Conservation (phyloP, 2,888 invertebrate genomes). For the Archips crataeganus region DNA sequence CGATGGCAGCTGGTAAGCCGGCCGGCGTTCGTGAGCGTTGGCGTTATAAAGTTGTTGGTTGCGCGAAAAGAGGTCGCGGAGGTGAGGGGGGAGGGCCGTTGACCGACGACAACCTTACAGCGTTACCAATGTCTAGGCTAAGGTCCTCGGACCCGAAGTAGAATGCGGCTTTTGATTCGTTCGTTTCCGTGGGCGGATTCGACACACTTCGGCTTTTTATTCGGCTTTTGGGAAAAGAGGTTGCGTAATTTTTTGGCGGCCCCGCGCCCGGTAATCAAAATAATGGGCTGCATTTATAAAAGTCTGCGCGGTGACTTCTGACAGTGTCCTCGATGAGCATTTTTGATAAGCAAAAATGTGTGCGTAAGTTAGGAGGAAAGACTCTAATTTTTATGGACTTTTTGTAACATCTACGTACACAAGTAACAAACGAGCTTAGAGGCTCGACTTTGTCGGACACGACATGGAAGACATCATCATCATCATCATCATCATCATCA, state of each 20-base stretch:
- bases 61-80: conserved; percentile 72
- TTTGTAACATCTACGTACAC: neutral
- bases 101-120: conserved; percentile 79
- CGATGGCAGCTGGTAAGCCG: conserved; percentile 54
- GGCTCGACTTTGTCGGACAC: too few relatives aligned
- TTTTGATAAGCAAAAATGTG: neutral
- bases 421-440: too few relatives aligned
- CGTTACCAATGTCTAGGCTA: conserved; percentile 80
- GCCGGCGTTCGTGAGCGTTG: conserved; percentile 55
- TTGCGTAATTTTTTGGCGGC: conserved; percentile 59
- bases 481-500: too few relatives aligned
- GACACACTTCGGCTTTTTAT: conserved; percentile 64
- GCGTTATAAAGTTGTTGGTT: conserved; percentile 65
- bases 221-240: conserved; percentile 57
- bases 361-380: neutral
- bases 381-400: neutral
- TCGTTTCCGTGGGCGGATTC: conserved; percentile 63
- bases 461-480: too few relatives aligned
- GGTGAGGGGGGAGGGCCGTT: conserved; percentile 73
- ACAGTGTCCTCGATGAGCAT: neutral
- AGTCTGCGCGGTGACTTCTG: conserved; percentile 6
- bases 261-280: conserved; percentile 16
- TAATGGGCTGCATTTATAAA: conserved; percentile 25
- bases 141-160: conserved; percentile 73
- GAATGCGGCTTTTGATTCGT: conserved; percentile 62